phyloP scores from a whole-genome alignment of 2,888 invertebrate species.

The Hemaris fuciformis region DNA sequence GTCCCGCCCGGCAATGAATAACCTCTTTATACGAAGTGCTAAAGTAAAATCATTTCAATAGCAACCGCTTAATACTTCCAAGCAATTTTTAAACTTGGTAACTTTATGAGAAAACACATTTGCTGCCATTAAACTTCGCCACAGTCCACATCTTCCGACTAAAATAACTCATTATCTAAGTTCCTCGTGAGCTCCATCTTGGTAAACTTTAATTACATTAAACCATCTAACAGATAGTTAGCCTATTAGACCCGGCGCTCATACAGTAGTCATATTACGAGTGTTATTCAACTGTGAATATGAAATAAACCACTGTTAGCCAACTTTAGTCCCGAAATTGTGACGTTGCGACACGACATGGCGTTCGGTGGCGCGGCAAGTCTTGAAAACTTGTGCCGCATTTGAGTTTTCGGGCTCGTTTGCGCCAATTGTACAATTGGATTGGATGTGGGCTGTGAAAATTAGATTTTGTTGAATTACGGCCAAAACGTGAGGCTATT shows the following conservation, averaged over 20 bases:
- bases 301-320: slow-evolving; percentile 24
- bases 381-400: slow-evolving; percentile 45
- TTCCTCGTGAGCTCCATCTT: not conserved
- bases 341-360: slow-evolving; percentile 29
- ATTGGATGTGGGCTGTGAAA: slow-evolving; percentile 36
- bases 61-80: not conserved
- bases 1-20: not conserved
- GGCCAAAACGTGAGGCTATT: slow-evolving; percentile 23
- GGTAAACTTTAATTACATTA: slow-evolving; percentile 1
- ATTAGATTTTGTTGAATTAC: slow-evolving; percentile 43
- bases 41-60: not conserved
- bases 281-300: not conserved
- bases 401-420: slow-evolving; percentile 49
- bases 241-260: not conserved
- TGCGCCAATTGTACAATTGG: slow-evolving; percentile 48
- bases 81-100: not conserved
- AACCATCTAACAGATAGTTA: slow-evolving; percentile 2
- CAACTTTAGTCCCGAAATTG: slow-evolving; percentile 43
- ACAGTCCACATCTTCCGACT: not conserved
- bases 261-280: not conserved
- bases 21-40: not conserved
- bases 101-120: not conserved
- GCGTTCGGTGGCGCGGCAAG: slow-evolving; percentile 28
- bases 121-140: not conserved
- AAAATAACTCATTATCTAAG: slow-evolving; percentile 2